A percentile compares a stretch with the other conserved stretches of the same genome.
Conservation (phyloP, 2,797 vertebrate species). For the Anas bernieri region DNA sequence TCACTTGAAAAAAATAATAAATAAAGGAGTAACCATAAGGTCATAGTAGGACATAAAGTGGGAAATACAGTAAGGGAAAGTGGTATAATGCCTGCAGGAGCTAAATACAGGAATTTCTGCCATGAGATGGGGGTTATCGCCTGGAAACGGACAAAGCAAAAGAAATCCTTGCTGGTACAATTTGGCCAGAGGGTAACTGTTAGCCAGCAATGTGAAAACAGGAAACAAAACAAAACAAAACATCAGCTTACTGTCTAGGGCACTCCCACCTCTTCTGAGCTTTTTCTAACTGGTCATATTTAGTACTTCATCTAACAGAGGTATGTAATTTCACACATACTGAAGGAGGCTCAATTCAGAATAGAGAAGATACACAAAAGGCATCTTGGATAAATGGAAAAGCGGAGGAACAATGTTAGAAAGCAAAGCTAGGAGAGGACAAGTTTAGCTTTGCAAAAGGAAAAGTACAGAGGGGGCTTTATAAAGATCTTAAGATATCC, state of each 20-base stretch:
- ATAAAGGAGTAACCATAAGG: neutral
- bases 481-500: neutral
- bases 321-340: neutral
- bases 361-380: neutral
- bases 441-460: neutral
- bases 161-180: accelerated
- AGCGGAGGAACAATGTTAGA: neutral
- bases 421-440: neutral
- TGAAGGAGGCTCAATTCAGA: neutral
- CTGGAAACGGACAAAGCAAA: neutral
- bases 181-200: neutral
- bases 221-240: neutral
- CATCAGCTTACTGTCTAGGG: neutral
- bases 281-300: neutral
- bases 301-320: neutral
- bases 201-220: neutral
- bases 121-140: neutral
- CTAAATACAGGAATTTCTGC: neutral
- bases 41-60: neutral
- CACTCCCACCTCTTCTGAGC: neutral
- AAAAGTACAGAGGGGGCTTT: neutral
- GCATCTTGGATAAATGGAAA: neutral
- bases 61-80: neutral
- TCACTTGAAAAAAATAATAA: neutral
- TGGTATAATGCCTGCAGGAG: neutral